phyloP scores from a whole-genome alignment of 2,888 invertebrate species.

The Operophtera brumata region DNA sequence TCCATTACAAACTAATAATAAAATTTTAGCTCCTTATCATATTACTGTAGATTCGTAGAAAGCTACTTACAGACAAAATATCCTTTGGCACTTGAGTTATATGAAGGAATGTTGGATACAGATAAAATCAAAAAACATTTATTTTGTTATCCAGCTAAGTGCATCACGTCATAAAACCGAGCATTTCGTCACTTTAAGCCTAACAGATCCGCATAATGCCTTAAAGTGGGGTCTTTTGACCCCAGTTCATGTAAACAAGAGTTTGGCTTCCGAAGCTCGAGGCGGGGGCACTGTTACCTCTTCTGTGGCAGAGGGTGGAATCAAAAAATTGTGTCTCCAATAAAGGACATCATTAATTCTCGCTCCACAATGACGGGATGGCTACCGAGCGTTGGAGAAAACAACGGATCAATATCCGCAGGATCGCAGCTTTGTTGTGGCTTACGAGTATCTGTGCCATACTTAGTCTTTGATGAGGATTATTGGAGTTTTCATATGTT shows the following conservation, averaged over 20 bases:
- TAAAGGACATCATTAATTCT: constrained; percentile 87
- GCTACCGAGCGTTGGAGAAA: constrained; percentile 57
- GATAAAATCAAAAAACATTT: neutral
- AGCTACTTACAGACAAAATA: too few species aligned
- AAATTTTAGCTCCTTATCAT: too few species aligned
- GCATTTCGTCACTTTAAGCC: constrained; percentile 46
- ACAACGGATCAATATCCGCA: constrained; percentile 62
- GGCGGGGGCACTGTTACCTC: constrained; percentile 19
- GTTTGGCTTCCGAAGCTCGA: constrained; percentile 61
- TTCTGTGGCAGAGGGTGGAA: constrained; percentile 37
- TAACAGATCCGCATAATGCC: constrained; percentile 59
- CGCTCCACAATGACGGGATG: constrained; percentile 45
- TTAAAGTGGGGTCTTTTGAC: constrained; percentile 62
- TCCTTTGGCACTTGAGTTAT: neutral
- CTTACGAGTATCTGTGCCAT: constrained; percentile 29
- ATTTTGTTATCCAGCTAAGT: constrained; percentile 23
- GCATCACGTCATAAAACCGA: constrained; percentile 35
- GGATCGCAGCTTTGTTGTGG: constrained; percentile 39
- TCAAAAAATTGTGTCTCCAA: constrained; percentile 58
- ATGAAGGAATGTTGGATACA: neutral
- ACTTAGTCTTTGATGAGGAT: constrained; percentile 14
- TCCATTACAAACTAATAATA: too few species aligned
- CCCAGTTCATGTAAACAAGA: constrained; percentile 69
- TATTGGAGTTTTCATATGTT: constrained; percentile 26
- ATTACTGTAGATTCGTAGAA: too few species aligned